Evolutionary conservation across 2,888 invertebrate species (phyloP).

Genomic region (Syrista parreyssii): DNA sequence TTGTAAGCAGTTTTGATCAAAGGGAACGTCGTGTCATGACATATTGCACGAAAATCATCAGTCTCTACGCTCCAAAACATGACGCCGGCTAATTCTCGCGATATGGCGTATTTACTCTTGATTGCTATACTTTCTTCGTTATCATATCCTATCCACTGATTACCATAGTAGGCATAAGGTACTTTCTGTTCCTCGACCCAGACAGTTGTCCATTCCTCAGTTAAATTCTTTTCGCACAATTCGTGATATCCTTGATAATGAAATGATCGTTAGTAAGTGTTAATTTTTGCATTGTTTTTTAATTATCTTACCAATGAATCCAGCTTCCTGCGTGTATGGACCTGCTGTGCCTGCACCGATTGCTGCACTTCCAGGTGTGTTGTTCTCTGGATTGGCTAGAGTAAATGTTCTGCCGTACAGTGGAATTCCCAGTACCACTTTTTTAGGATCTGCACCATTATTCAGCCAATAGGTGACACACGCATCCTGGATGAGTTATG

Average conservation of each 20-base stretch:
- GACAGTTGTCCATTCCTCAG: slow-evolving; percentile 54
- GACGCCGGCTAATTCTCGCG: not conserved
- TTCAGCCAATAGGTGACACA: slow-evolving; percentile 69
- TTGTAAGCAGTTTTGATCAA: not conserved
- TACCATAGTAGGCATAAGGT: slow-evolving; percentile 61
- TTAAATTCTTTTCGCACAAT: slow-evolving; percentile 57
- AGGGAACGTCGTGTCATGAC: not conserved
- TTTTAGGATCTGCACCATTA: slow-evolving; percentile 71
- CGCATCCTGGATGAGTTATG: slow-evolving; percentile 59
- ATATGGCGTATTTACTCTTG: not conserved
- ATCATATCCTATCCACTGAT: slow-evolving; percentile 54
- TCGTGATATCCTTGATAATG: slow-evolving; percentile 72
- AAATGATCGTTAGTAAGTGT: not conserved
- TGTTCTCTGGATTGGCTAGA: slow-evolving; percentile 65
- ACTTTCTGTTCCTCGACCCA: slow-evolving; percentile 64
- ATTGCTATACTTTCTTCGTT: slow-evolving; percentile 19
- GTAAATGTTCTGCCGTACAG: slow-evolving; percentile 78
- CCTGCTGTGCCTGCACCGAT: slow-evolving; percentile 74
- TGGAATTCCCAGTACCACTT: slow-evolving; percentile 78
- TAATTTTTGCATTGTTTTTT: not conserved
- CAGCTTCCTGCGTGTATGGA: slow-evolving; percentile 73
- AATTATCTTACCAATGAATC: slow-evolving; percentile 69
- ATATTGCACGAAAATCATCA: not conserved
- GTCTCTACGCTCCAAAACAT: slow-evolving; percentile 3
- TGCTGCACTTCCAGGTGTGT: slow-evolving; percentile 70